Base-by-base conservation (phyloP, 2,888 invertebrate species). In the Caenorhabditis plicata region DNA sequence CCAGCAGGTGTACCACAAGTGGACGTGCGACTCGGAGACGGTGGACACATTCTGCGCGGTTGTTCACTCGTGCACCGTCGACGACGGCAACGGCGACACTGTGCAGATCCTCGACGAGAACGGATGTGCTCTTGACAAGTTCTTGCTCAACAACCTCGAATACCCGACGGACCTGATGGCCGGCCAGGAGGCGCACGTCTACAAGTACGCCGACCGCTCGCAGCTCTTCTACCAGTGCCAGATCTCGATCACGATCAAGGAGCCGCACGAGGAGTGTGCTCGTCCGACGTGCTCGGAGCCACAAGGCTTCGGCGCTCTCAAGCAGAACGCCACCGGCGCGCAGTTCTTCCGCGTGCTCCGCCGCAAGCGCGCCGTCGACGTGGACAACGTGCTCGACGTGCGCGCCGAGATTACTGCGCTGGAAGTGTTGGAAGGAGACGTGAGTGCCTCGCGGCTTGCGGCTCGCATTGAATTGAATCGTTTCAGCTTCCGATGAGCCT, bases 211-310 rank as follows among this genome's bases (percentile, higher is more conserved):
- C 38, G 80, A 80, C 54, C 64, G 78, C 17, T 68, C 76, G 8
- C 78, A 77, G 45, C 66, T 80, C 25, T 80, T 80, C 74, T 80
- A 80, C 64, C 80, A 80, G 61, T 79, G 79, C 61, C 79, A 79
- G 63, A 79, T 79, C 60, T 70, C 68, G 39, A 80, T 79, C 58
- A 71, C 77, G 33, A 68, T 79, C 54, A 79, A 79, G 68, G 78
- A 78, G 47, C 78, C 78, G 17, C 57, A 76, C 46, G 62, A 65
- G 56, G 77, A 78, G 48, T 78, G 78, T 50, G 69, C 77, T n/a
- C 65, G 78, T 8, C 78, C 78, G 13, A 65, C 74, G 38, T 78
- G 78, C 44, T 47, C 72, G 31, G 78, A 78, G 51, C 78, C 78
- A 20, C 63, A 62, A 51, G 77, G 77, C 41, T 79, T 79, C 64